A percentile compares a stretch with the other conserved stretches of the same genome.
phyloP scores from a whole-genome alignment of 2,797 vertebrate species.

The Chelmon rostratus region DNA sequence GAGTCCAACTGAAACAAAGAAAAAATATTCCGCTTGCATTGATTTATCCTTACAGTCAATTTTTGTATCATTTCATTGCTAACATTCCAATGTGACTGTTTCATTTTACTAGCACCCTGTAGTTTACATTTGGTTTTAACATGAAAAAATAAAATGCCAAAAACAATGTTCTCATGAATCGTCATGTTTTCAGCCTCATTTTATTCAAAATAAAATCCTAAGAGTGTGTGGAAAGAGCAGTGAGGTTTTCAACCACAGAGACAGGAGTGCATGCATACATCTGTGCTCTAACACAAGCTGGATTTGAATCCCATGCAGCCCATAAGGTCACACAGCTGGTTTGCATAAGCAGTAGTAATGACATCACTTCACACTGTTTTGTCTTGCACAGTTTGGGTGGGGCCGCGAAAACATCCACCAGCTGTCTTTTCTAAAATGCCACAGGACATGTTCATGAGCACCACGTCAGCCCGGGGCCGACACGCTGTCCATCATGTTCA shows the following conservation, averaged over 20 bases:
- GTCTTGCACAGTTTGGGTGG: constrained; percentile 73
- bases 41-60: constrained; percentile 39
- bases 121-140: constrained; percentile 72
- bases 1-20: constrained; percentile 17
- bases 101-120: constrained; percentile 67
- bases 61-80: constrained; percentile 49
- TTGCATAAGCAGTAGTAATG: constrained; percentile 79
- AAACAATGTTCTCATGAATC: constrained; percentile 54
- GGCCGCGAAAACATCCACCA: constrained; percentile 72
- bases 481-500: constrained; percentile 24
- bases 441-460: constrained; percentile 35
- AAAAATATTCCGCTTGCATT: constrained; percentile 18
- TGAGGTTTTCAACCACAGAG: background rate
- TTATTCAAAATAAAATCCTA: constrained; percentile 1
- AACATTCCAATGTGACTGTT: constrained; percentile 67
- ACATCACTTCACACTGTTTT: constrained; percentile 80
- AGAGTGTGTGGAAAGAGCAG: background rate
- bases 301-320: constrained; percentile 55
- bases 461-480: background rate
- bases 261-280: constrained; percentile 7
- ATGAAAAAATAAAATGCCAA: constrained; percentile 57
- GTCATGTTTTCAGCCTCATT: constrained; percentile 33
- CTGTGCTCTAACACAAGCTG: constrained; percentile 40
- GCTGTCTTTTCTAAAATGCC: constrained; percentile 55
- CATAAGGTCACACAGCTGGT: constrained; percentile 81